These are phyloP conservation scores for Chloroceryle amazona DNA, from an alignment of 2,797 vertebrate species.

Conservation along the genomic window DNA sequence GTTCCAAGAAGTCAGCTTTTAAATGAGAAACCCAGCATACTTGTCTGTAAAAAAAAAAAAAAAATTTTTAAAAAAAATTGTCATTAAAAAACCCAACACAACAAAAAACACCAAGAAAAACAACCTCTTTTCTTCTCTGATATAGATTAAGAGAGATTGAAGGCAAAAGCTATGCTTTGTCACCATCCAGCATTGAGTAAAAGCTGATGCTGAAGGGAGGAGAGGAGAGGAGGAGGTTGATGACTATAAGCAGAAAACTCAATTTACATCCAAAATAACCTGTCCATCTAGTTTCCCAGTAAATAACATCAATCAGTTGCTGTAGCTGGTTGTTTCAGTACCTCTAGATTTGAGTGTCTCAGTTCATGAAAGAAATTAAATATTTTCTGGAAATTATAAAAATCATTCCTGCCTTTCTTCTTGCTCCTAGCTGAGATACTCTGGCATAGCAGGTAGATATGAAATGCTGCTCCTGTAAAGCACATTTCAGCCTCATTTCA, in stretches of 20 bases:
- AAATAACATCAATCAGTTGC: background rate
- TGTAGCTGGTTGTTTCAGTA: background rate
- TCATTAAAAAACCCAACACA: too few relatives aligned
- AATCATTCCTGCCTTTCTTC: background rate
- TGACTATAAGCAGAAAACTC: background rate
- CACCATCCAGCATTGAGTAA: background rate
- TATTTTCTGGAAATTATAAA: background rate
- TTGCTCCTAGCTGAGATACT: background rate
- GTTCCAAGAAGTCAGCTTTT: constrained; percentile 34
- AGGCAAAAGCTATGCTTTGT: background rate
- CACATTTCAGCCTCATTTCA: background rate
- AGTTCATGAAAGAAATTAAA: background rate
- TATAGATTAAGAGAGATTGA: background rate
- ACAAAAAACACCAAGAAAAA: background rate
- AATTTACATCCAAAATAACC: background rate
- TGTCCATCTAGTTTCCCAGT: background rate
- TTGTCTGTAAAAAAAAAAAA: background rate
- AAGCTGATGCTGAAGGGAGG: background rate
- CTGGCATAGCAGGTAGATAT: background rate
- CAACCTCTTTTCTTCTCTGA: background rate
- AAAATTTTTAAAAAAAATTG: too few relatives aligned
- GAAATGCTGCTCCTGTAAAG: background rate
- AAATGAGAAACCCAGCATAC: constrained; percentile 7
- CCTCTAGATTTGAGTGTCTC: background rate
- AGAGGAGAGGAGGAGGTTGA: background rate